Base-by-base conservation (phyloP, 2,113 vertebrate genomes). In the Scartelaos histophorus region DNA sequence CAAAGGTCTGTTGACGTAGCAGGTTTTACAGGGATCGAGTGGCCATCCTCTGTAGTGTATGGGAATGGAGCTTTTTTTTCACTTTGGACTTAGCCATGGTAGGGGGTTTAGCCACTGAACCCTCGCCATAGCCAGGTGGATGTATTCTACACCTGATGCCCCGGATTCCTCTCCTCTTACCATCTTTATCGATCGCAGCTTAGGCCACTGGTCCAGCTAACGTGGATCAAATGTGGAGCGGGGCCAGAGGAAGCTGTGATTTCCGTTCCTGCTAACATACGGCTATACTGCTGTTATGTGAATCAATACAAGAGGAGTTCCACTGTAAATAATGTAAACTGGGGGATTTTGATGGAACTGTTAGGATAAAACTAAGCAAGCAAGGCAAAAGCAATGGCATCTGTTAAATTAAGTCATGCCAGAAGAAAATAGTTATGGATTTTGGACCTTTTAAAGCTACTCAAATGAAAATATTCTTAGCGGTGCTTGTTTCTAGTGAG, bases 1-100 rank as follows among this genome's bases (percentile, higher is more conserved):
- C 82, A 85, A 85, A 88, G 87, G 75, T 83, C 78, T 89, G 86
- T 90, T 89, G 90, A 89, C 85, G 83, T 87, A 81, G 74, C 69
- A 82, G 86, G 73, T 86, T 87, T 85, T 75, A 65, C 69, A 51
- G 71, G 79, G 82, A 86, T 81, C 75, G 75, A 80, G 70, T 61
- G 73, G 80, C 77, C 79, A 70, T 84, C 74, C 76, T 70, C 83
- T 78, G 71, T 71, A 70, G 76, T 45, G 72, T 71, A 77, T 71
- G 46, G n/a, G 57, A 61, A 76, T 74, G 66, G 49, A 82, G 67
- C 82, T 73, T 82, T 29, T 29, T 29, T 29, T 82, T 72, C 54
- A 29, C 16, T 16, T 73, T 57, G 71, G 57, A 73, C 66, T 57
- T 56, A 80, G 73, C 75, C 64, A 43, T 43, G 10, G 17, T 46